Evolutionary conservation across 2,797 vertebrate species (phyloP).

Genomic region (Centroberyx gerrardi): DNA sequence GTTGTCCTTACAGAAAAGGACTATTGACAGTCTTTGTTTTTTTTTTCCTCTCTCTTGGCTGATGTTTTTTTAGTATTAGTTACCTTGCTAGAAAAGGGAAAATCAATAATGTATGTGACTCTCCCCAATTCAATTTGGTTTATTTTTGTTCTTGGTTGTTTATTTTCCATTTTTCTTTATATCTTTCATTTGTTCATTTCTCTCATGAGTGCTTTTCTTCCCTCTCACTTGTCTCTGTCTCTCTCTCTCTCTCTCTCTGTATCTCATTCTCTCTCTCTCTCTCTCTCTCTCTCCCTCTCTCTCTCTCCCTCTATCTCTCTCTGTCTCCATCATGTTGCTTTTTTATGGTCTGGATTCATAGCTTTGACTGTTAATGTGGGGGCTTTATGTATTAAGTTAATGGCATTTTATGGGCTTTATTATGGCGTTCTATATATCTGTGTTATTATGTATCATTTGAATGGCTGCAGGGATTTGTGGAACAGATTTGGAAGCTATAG

Average conservation of each 20-base stretch:
- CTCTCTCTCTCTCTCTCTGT: not conserved
- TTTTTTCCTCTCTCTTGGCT: not conserved
- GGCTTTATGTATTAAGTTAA: not conserved
- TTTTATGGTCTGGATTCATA: not conserved
- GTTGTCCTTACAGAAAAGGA: conserved; percentile 57
- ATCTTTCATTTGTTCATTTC: conserved; percentile 40
- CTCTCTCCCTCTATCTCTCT: not conserved
- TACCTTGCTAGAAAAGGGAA: conserved; percentile 20
- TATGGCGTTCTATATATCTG: not conserved
- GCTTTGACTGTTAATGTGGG: not conserved
- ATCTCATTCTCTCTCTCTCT: conserved; percentile 4
- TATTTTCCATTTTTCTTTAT: conserved; percentile 14
- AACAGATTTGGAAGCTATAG: conserved; percentile 13
- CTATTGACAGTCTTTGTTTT: conserved; percentile 41
- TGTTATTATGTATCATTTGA: conserved; percentile 18
- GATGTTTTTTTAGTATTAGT: conserved; percentile 36
- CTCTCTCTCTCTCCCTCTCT: not conserved
- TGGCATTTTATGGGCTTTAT: not conserved
- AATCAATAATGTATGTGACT: conserved; percentile 29
- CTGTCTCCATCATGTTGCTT: not conserved
- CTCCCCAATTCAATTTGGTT: conserved; percentile 30
- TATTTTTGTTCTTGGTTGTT: conserved; percentile 10
- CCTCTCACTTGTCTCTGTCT: conserved; percentile 12
- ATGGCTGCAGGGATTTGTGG: conserved; percentile 5
- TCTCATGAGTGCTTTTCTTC: conserved; percentile 6